Percentiles rank a stretch among this genome's conserved stretches.
These are phyloP conservation scores for Stenotaenia linearis DNA, from an alignment of 2,888 invertebrate species.

Conservation along the genomic window DNA sequence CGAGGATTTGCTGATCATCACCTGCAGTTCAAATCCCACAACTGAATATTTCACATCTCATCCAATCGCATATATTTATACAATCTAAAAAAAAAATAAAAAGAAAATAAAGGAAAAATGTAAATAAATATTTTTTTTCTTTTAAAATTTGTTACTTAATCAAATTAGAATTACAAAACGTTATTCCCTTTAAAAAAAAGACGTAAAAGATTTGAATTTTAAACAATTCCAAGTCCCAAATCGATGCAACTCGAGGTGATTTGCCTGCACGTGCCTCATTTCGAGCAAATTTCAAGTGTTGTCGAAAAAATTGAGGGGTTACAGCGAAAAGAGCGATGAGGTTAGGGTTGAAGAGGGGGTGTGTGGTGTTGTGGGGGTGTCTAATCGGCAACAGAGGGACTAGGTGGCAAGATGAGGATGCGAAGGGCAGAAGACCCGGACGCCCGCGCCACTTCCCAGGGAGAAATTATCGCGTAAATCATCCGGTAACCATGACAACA, in stretches of 20 bases:
- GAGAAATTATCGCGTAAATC: constrained; percentile 9
- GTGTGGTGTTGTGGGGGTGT: neutral
- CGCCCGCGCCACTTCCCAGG: neutral
- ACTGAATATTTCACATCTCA: neutral
- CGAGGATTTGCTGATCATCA: constrained; percentile 4
- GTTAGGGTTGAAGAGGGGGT: neutral
- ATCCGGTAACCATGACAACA: neutral
- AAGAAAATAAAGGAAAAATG: too few species aligned
- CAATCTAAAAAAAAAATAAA: neutral
- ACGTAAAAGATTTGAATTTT: too few species aligned
- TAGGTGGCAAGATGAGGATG: neutral
- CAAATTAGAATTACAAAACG: too few species aligned
- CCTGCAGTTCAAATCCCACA: neutral
- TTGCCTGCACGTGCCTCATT: neutral
- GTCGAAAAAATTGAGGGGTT: neutral
- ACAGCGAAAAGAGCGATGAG: neutral
- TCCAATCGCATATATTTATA: neutral
- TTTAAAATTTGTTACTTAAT: too few species aligned
- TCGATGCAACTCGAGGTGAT: neutral
- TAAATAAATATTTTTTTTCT: too few species aligned
- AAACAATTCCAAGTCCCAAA: neutral
- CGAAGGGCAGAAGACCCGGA: neutral
- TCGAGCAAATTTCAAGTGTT: neutral
- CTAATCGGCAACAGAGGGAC: neutral
- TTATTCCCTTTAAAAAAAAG: too few species aligned